Evolutionary conservation across 2,888 invertebrate genomes (phyloP), one percentile per base, ranked within the genome.

Genomic region (Brenthis daphne): DNA sequence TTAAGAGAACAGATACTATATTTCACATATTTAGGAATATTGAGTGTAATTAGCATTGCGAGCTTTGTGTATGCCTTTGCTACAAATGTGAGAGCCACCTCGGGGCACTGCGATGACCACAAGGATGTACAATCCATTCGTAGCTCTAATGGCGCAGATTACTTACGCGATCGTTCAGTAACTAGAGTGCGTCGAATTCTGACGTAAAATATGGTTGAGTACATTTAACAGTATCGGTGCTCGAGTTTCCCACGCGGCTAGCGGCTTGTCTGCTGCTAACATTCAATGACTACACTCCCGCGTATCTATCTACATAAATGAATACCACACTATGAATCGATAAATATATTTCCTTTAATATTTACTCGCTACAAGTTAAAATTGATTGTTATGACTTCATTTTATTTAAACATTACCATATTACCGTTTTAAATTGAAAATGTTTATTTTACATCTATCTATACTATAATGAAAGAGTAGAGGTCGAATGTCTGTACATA

Each of bases 121-220:
- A 89, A 87, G 86, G 89, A 90, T 89, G 81, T 82, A 88, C 86
- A 71, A 85, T 88, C 86, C 86, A 87, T 81, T 90, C 86, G 86
- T 85, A 86, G 84, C 85, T 85, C 81, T 85, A 85, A 83, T 82
- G 77, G 77, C 77, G 79, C 77, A 80, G 81, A 85, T 84, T 82
- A 80, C 80, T 82, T 82, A 79, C 79, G 79, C 79, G 82, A 78
- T 72, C 68, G 76, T 76, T 77, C 68, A 68, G 80, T 81, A 82
- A 83, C 83, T 82, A 77, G 82, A 83, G 82, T 86, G 84, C 82
- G 81, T 86, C 82, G 80, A 85, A 86, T 85, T 82, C 82, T 83
- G 84, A 83, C 83, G 79, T 89, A 82, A 91, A 88, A 87, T 88
- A 89, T 87, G 77, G 83, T 77, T 77, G 77, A 79, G 79, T 79